These are phyloP conservation scores for Premnoplex brunnescens DNA, from an alignment of 2,797 vertebrate genomes.

Conservation along the genomic window DNA sequence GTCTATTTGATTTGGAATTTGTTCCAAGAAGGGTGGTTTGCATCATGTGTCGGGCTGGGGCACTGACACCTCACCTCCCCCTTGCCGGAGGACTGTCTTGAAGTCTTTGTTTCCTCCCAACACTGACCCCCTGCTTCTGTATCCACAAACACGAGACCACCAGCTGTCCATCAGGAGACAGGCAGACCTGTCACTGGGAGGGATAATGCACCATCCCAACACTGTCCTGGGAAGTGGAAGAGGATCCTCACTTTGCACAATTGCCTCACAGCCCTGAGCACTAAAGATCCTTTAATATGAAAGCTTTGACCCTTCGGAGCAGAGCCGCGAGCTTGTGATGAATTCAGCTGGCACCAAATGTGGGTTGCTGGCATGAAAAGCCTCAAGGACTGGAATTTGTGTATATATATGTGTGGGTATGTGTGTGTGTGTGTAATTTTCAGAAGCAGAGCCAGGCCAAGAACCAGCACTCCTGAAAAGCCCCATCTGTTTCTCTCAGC, in stretches of 20 bases:
- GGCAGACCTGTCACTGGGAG: not conserved
- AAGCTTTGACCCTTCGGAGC: not conserved
- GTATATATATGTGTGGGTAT: not conserved
- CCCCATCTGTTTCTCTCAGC: slow-evolving; percentile 22
- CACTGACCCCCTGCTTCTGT: not conserved
- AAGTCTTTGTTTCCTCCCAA: not conserved
- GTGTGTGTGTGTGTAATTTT: not conserved
- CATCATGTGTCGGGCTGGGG: not conserved
- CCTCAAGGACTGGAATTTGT: not conserved
- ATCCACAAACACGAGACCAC: not conserved
- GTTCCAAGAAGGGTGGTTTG: not conserved
- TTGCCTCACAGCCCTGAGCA: not conserved
- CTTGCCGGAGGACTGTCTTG: not conserved
- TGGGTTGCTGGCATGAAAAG: not conserved
- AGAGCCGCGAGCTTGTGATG: not conserved
- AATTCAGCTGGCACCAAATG: not conserved
- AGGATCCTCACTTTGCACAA: not conserved
- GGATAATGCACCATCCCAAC: not conserved
- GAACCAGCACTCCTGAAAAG: slow-evolving; percentile 28
- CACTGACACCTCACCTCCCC: slow-evolving; percentile 5
- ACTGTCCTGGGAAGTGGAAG: not conserved
- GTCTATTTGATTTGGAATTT: slow-evolving; percentile 10
- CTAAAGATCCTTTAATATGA: not conserved
- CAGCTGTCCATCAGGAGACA: not conserved
- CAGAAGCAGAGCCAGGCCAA: not conserved